Evolutionary conservation across 2,888 invertebrate genomes (phyloP).

Genomic region (Operophtera brumata): DNA sequence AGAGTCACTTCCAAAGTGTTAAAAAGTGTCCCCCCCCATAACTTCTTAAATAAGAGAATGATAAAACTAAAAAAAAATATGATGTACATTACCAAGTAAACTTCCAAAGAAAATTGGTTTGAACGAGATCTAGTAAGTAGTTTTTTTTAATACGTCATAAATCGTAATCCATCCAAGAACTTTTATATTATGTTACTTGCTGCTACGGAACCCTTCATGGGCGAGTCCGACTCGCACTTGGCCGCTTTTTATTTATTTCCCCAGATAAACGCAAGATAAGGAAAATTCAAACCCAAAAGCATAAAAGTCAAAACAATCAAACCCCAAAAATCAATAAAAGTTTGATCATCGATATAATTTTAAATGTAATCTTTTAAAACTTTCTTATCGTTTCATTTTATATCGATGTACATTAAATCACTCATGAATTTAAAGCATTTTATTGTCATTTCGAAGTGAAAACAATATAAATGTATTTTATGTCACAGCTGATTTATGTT

Average conservation of each 20-base stretch:
- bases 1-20: too few species aligned
- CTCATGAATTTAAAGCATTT: conserved; percentile 76
- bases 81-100: too few species aligned
- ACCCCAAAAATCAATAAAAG: conserved; percentile 54
- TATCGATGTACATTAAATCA: conserved; percentile 69
- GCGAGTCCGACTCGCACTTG: too few species aligned
- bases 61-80: too few species aligned
- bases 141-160: too few species aligned
- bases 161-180: too few species aligned
- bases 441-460: conserved; percentile 75
- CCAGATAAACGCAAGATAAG: conserved; percentile 19
- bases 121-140: too few species aligned
- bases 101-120: too few species aligned
- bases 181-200: too few species aligned
- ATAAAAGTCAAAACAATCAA: conserved; percentile 45
- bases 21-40: too few species aligned
- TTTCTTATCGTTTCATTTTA: conserved; percentile 51
- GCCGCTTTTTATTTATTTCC: conserved; percentile 11
- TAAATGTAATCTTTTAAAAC: conserved; percentile 45
- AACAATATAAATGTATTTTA: conserved; percentile 79
- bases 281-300: conserved; percentile 29
- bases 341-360: conserved; percentile 56
- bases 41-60: too few species aligned
- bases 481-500: conserved; percentile 75
- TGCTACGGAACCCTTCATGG: too few species aligned